phyloP scores from a whole-genome alignment of 1,140 invertebrate genomes.

The Drosophila biarmipes region DNA sequence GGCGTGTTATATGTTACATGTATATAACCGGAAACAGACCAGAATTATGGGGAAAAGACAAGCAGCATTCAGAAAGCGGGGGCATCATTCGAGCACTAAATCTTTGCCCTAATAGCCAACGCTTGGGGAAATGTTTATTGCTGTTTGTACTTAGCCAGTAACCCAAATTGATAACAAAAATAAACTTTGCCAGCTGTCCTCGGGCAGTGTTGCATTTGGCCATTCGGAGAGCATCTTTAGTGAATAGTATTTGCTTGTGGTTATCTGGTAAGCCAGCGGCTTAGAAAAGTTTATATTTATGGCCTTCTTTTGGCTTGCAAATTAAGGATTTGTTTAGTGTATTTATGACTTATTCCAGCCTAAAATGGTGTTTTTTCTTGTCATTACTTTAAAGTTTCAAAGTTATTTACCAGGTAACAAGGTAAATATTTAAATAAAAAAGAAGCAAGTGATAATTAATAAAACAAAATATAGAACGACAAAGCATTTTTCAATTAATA shows the following conservation, averaged over 20 bases:
- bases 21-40: conserved; percentile 1
- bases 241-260: conserved; percentile 15
- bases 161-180: conserved; percentile 55
- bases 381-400: background rate
- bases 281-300: conserved; percentile 13
- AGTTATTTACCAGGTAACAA: too few species aligned
- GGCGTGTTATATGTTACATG: conserved; percentile 18
- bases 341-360: background rate
- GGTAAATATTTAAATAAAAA: too few species aligned
- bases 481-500: too few species aligned
- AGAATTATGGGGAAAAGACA: conserved; percentile 40
- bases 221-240: background rate
- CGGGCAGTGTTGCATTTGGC: conserved; percentile 6
- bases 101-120: conserved; percentile 62
- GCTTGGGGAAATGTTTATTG: conserved; percentile 56
- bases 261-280: conserved; percentile 7
- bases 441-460: too few species aligned
- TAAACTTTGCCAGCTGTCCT: conserved; percentile 30
- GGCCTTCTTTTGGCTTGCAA: background rate
- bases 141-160: conserved; percentile 54
- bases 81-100: conserved; percentile 42
- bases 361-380: background rate
- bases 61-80: conserved; percentile 5
- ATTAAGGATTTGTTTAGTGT: background rate
- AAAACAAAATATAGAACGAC: too few species aligned